These are phyloP conservation scores for Pyxicephalus adspersus DNA, from an alignment of 2,113 vertebrate genomes.

Conservation along the genomic window DNA sequence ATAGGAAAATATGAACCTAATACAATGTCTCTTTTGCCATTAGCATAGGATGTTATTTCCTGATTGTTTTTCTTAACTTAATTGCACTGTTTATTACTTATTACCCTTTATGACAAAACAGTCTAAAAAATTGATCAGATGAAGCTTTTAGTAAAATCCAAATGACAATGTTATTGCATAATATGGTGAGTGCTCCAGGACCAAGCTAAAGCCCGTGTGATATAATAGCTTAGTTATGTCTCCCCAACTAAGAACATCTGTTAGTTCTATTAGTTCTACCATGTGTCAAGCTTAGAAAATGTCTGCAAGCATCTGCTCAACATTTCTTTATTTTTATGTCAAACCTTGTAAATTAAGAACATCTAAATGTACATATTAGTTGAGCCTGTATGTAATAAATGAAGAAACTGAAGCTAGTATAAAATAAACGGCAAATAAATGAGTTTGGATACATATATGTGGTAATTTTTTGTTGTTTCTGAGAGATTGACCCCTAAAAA, in stretches of 20 bases:
- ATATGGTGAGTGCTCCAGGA: not conserved
- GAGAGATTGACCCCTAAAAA: too few relatives aligned
- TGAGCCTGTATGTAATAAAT: not conserved
- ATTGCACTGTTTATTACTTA: not conserved
- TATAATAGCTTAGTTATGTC: conserved; percentile 20
- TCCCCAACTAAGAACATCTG: conserved; percentile 36
- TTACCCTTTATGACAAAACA: not conserved
- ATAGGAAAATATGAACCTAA: too few relatives aligned
- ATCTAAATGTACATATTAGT: not conserved
- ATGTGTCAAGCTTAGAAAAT: conserved; percentile 65
- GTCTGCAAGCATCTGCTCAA: conserved; percentile 60
- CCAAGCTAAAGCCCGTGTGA: conserved; percentile 6
- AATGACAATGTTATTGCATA: not conserved
- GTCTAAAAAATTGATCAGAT: not conserved
- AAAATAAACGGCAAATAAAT: not conserved
- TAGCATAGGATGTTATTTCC: too few relatives aligned
- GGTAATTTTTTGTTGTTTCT: too few relatives aligned
- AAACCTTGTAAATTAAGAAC: conserved; percentile 20
- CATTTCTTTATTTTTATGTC: conserved; percentile 8
- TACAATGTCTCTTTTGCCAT: too few relatives aligned
- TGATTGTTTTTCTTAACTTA: not conserved
- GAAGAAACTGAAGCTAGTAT: not conserved
- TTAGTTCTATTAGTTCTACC: not conserved
- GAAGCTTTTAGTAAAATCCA: not conserved
- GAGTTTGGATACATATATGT: too few relatives aligned